Percentiles rank a stretch among this genome's conserved stretches.
Conservation (phyloP, 1,140 invertebrate species). For the Potamilus streckersoni region DNA sequence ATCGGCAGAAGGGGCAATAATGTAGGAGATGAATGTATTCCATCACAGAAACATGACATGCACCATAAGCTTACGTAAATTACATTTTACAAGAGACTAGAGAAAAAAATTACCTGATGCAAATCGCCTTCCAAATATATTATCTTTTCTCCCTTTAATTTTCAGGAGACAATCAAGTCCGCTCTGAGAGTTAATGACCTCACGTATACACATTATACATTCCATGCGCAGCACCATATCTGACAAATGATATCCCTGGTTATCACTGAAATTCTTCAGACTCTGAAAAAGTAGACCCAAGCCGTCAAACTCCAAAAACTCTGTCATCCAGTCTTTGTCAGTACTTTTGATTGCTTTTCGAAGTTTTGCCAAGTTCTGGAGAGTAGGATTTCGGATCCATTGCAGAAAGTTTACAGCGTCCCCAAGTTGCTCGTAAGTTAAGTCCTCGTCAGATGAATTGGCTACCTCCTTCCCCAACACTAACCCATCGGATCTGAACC, state of each 20-base stretch:
- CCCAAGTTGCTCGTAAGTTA: constrained; percentile 8
- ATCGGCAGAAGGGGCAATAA: too few species aligned
- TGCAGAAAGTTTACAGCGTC: constrained; percentile 55
- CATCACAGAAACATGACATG: too few species aligned
- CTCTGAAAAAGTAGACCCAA: constrained; percentile 69
- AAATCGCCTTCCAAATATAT: constrained; percentile 85
- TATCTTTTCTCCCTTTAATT: constrained; percentile 62
- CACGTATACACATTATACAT: constrained; percentile 69
- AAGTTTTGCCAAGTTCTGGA: constrained; percentile 57
- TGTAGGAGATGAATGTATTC: too few species aligned
- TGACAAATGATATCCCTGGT: constrained; percentile 59
- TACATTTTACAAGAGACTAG: background rate
- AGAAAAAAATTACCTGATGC: constrained; percentile 76
- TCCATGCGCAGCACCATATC: constrained; percentile 70
- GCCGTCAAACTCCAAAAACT: constrained; percentile 70
- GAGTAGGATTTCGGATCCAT: constrained; percentile 57
- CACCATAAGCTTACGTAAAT: too few species aligned
- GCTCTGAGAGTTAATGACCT: constrained; percentile 70
- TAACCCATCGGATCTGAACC: constrained; percentile 58
- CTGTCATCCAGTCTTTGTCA: constrained; percentile 69
- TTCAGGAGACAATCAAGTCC: constrained; percentile 71
- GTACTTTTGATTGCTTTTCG: constrained; percentile 58
- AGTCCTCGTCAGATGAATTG: constrained; percentile 41
- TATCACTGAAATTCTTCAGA: constrained; percentile 65
- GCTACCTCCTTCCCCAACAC: constrained; percentile 48